Evolutionary conservation across 1,140 invertebrate genomes (phyloP), one percentile per base, ranked within the genome.

Genomic region (Nilaparvata lugens): DNA sequence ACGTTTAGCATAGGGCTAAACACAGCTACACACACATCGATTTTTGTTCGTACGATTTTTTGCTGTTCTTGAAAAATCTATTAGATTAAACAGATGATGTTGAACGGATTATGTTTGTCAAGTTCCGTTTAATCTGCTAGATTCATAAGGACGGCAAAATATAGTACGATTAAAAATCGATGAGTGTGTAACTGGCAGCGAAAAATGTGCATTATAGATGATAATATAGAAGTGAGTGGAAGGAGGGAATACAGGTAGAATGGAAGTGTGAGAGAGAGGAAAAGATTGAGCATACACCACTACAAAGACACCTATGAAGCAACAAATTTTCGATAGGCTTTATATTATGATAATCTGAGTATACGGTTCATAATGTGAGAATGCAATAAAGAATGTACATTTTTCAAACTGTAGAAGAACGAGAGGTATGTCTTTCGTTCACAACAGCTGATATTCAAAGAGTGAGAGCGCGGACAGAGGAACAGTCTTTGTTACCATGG

Each of bases 371-470:
- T 48, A 48, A 48, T 48, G 13, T 48, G 45, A 48, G 45, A 48
- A 48, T 23, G 45, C 45, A 48, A 48, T 48, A 48, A 48, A 48
- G 45, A 19, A 48, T 48, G 45, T 48, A 19, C 45, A 48, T 48
- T 48, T 48, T 48, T 48, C 45, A 45, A 16, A 16, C 3, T n/a
- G 42, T 19, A 19, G 19, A 19, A 16, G 42, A 19, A 6, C 14
- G 45, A 16, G 16, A 18, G 18, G 45, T 18, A 23, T 48, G n/a
- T 5, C 21, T 18, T 7, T 19, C 16, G 45, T 18, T 48, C 16
- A 23, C 45, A 19, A 23, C 21, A 23, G 45, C 16, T 19, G 45
- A 23, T 18, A 11, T 48, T 5, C 45, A 48, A 23, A 23, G 45
- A 48, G 21, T 9, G 45, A 23, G 45, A 4, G 2, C 4, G 31